phyloP scores from a whole-genome alignment of 2,113 vertebrate species.

The Alouatta palliata region DNA sequence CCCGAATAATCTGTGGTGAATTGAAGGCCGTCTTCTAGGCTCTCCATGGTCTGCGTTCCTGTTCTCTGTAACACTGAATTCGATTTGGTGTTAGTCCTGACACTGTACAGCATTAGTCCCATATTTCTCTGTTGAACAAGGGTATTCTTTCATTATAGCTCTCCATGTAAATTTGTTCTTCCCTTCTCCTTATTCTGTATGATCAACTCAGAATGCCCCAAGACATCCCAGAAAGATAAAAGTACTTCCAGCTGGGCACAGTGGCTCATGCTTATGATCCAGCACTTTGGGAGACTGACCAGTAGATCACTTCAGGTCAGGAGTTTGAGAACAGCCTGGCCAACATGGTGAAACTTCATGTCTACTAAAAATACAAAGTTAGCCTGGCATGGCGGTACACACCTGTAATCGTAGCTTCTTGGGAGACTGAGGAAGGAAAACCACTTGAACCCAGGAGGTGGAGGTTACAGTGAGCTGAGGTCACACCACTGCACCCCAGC shows the following conservation, averaged over 20 bases:
- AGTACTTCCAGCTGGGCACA: neutral
- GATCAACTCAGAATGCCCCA: neutral
- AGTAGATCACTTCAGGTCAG: too few relatives aligned
- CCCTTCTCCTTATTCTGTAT: neutral
- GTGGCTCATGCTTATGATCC: too few relatives aligned
- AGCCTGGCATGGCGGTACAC: too few relatives aligned
- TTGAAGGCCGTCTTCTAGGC: neutral
- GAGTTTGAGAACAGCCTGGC: too few relatives aligned
- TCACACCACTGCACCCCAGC: too few relatives aligned
- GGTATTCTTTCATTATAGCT: neutral
- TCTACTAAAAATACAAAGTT: too few relatives aligned
- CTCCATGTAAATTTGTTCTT: neutral
- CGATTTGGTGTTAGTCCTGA: neutral
- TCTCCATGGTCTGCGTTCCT: neutral
- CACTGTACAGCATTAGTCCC: neutral
- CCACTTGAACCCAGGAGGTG: too few relatives aligned
- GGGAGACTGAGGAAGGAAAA: too few relatives aligned
- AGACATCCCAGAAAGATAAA: neutral
- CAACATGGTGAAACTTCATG: too few relatives aligned
- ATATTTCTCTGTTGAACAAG: neutral
- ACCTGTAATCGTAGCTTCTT: too few relatives aligned
- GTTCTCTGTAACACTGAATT: neutral
- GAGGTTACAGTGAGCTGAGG: too few relatives aligned
- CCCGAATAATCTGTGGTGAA: neutral
- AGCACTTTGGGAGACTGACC: too few relatives aligned